Evolutionary conservation across 2,797 vertebrate species (phyloP), one percentile per base, ranked within the genome.

Genomic region (Sebastes steindachneri): DNA sequence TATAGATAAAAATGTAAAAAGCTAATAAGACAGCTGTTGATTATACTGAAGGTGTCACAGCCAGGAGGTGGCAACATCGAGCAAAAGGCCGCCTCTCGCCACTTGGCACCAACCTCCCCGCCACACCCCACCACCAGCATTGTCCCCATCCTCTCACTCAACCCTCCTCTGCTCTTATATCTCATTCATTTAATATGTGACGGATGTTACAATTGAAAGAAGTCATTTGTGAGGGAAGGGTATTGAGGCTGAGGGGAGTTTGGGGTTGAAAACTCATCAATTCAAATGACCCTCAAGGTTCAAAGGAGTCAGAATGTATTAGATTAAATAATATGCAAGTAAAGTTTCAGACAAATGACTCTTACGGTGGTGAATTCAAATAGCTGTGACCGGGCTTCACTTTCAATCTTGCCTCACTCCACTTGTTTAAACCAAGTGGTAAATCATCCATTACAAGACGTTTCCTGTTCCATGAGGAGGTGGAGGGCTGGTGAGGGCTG

Each of bases 1-100:
- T 95, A 94, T 93, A 87, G 92, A 91, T 93, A 94, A 93, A 95
- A 95, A 95, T 93, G 91, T 95, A 95, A 95, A 95, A 95, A 95
- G 93, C 93, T 91, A 91, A 89, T 94, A 92, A 92, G 91, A 95
- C 90, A 92, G 92, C 89, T 83, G 92, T 90, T 88, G 90, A 93
- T 89, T 93, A 90, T 88, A 92, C 73, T 85, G 86, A 69, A 79
- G 86, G 82, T 88, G 89, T 91, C 75, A 81, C 68, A 76, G 84
- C 78, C 75, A 73, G 82, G 70, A 87, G 88, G 84, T 83, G 92
- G 89, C 82, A 71, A 83, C 83, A 72, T 75, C 62, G 48, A 88
- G 87, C 87, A 63, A 87, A 72, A 82, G 59, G 84, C 80, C 62
- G 73, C 80, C 74, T 74, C 75, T 80, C 71, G 68, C 79, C 73